These are phyloP conservation scores for Trypoxylon attenuatum DNA, from an alignment of 2,888 invertebrate genomes.

Conservation along the genomic window DNA sequence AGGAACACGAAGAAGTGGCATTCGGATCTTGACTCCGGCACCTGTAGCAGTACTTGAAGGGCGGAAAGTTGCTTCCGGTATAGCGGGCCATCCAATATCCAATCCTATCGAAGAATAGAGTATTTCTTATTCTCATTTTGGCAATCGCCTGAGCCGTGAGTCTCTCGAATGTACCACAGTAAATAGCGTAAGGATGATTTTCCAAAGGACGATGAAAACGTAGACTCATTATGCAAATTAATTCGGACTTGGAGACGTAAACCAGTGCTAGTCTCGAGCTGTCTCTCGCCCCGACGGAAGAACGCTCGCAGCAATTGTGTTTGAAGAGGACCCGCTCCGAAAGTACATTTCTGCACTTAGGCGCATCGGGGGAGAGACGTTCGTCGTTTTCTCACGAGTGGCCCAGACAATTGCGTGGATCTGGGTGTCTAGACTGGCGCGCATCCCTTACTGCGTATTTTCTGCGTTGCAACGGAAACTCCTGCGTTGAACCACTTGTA, in stretches of 20 bases:
- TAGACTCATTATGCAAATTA: too few relatives aligned
- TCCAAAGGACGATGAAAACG: too few relatives aligned
- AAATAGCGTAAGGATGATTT: too few relatives aligned
- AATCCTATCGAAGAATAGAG: too few relatives aligned
- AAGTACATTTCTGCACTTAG: constrained; percentile 46
- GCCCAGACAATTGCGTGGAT: constrained; percentile 69
- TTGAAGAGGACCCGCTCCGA: constrained; percentile 33
- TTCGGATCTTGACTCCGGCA: not conserved
- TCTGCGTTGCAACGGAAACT: constrained; percentile 32
- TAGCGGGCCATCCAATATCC: too few relatives aligned
- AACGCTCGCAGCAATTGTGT: constrained; percentile 30
- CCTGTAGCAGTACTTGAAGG: not conserved
- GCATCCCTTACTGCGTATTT: constrained; percentile 57
- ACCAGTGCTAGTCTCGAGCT: not conserved
- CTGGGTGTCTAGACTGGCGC: constrained; percentile 71
- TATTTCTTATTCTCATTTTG: too few relatives aligned
- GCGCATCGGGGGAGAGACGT: constrained; percentile 37
- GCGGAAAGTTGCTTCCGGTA: not conserved
- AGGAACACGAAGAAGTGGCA: not conserved
- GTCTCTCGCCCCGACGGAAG: constrained; percentile 10
- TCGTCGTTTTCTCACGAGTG: constrained; percentile 60
- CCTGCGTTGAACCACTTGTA: constrained; percentile 7
- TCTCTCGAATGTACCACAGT: too few relatives aligned
- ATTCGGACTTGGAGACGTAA: too few relatives aligned
- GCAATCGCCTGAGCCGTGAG: too few relatives aligned